A percentile compares a stretch with the other conserved stretches of the same genome.
Conservation (phyloP, 2,888 invertebrate species). For the Caradrina clavipalpis region DNA sequence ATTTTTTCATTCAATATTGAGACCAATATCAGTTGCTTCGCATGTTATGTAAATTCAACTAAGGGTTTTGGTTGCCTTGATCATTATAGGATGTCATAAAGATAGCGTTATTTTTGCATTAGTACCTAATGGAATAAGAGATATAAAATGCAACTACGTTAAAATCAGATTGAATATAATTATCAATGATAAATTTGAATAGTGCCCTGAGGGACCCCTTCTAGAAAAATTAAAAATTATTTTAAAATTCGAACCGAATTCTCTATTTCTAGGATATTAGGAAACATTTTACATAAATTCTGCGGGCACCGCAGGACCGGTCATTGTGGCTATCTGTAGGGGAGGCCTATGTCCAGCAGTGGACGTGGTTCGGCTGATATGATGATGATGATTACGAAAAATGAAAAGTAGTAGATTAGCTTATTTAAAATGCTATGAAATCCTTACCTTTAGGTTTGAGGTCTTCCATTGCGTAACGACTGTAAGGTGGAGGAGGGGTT, state of each 20-base stretch:
- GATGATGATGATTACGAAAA: no score
- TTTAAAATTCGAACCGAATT: neutral
- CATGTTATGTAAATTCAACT: no score
- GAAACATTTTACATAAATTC: no score
- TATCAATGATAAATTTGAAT: slow-evolving; percentile 30
- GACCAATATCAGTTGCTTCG: no score
- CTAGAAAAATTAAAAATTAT: neutral
- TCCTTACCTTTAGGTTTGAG: slow-evolving; percentile 92
- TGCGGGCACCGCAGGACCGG: no score
- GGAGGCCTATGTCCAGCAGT: no score
- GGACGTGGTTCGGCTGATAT: no score
- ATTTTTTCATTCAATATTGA: neutral
- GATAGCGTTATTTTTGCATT: slow-evolving; percentile 5
- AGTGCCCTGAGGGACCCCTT: slow-evolving; percentile 12
- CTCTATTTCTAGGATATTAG: neutral
- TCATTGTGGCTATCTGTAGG: no score
- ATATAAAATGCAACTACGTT: neutral
- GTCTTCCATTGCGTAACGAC: slow-evolving; percentile 93
- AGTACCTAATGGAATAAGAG: neutral
- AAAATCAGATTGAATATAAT: slow-evolving; percentile 22
- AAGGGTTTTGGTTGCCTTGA: neutral
- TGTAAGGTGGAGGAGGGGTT: slow-evolving; percentile 96
- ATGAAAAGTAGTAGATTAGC: no score
- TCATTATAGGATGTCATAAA: neutral
- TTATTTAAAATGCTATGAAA: neutral